These are phyloP conservation scores for Tipula unca DNA, from an alignment of 2,888 invertebrate species.

Conservation along the genomic window DNA sequence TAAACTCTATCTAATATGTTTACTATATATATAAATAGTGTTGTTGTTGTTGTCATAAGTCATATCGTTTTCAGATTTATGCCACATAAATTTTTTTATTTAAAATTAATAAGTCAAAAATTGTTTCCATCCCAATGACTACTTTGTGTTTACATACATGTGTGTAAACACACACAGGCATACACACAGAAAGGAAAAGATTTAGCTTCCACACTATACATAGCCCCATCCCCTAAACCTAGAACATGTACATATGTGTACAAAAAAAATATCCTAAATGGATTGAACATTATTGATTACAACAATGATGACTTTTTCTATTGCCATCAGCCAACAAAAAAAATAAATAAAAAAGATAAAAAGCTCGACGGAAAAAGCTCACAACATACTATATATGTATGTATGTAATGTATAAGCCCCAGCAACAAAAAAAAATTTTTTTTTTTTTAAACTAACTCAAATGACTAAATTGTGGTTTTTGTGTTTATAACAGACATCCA, in stretches of 20 bases:
- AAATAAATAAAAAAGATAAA: no score
- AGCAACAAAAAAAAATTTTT: not conserved
- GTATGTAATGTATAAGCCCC: not conserved
- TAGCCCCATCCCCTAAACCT: not conserved
- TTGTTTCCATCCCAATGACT: not conserved
- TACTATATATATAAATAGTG: not conserved
- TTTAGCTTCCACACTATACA: not conserved
- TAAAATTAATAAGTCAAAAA: not conserved
- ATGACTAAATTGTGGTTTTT: conserved; percentile 14
- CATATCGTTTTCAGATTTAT: not conserved
- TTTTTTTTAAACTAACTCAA: not conserved
- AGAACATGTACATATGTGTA: not conserved
- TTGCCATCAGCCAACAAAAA: not conserved
- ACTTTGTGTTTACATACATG: not conserved
- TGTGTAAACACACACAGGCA: no score
- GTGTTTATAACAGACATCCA: not conserved
- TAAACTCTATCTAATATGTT: no score
- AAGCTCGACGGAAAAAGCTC: not conserved
- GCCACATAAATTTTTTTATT: not conserved
- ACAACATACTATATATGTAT: not conserved
- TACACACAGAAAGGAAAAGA: not conserved
- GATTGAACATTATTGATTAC: conserved; percentile 14
- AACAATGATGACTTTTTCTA: not conserved
- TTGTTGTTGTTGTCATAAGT: not conserved
- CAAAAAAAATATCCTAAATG: not conserved